Base-by-base conservation (phyloP, 2,797 vertebrate species). In the Lateolabrax maculatus region DNA sequence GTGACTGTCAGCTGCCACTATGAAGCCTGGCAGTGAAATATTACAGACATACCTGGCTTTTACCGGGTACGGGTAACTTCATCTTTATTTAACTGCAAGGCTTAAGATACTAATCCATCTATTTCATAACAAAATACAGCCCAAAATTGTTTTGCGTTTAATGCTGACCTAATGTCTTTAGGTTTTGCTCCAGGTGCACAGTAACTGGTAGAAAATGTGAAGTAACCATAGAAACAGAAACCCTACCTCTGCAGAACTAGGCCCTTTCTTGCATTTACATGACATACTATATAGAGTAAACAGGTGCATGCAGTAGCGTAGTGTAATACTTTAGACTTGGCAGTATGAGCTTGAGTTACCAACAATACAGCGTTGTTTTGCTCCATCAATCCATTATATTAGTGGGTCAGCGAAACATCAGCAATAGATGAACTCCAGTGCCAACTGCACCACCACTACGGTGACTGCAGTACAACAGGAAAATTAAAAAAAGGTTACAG, bases 211-310 rank as follows among this genome's bases (percentile, higher is more conserved):
- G 31, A 65, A 64, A 70, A 64, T 43, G 18, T 41, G 48, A n/a
- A 3, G 72, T 52, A 6, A 12, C 69, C 29, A 76, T 23, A 49
- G 58, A 65, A 69, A 68, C 52, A 60, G 71, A 31, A 51, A 71
- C 29, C 9, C 9, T n/a, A 23, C 15, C 16, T 31, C 11, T 61
- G 25, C 25, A 39, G 44, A 31, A 57, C 15, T 4, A 12, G 10
- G 29, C 12, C 12, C 3, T 49, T 4, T 41, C 1, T 16, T 57
- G 29, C 29, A 49, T 62, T 39, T n/a, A 58, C 27, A 57, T 37
- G 21, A 19, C 15, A 31, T 10, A 37, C 9, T 21, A 27, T 9
- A 6, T 13, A 41, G 31, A 53, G 23, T 31, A 23, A 57, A 65
- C 9, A 43, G n/a, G 11, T 36, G 16, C 34, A 39, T 21, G 31